Evolutionary conservation across 2,888 invertebrate genomes (phyloP), one percentile per base, ranked within the genome.

Genomic region (Leucophenga maculata): DNA sequence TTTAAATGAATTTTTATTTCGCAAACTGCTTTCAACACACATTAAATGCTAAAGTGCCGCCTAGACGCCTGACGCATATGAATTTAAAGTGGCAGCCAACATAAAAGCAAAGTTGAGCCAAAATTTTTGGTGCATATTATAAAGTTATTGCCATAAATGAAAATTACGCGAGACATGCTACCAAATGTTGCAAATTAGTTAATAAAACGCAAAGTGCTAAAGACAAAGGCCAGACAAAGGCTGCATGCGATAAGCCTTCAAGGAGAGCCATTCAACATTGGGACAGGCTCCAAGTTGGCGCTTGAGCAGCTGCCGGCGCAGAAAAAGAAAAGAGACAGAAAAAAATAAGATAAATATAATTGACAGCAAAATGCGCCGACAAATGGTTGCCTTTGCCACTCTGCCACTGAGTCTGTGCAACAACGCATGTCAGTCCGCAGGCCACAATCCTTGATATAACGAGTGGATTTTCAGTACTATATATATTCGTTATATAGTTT

Each of bases 281-380:
- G 6, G 44, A 14, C 60, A 39, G 44, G 18, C 60, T 44, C 9
- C 39, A 46, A 14, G 46, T 62, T n/a, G 46, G 62, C 62, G 16
- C 57, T 13, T 13, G 11, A 57, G 31, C 22, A n/a, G 26, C 20
- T 26, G 22, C 31, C n/a, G 22, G 57, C 31, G n/a, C 20, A 62
- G 4, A 64, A 64, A 64, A 26, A 26, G 4, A 26, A 26, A 26
- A 26, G 4, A 26, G 3, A 26, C 2, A 26, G 4, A 26, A 26
- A 26, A 26, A 26, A 26, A 26, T 26, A 22, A 46, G 62, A 48
- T 64, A 64, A 64, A 64, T 39, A 46, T 64, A 64, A 64, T 64
- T 64, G 62, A 64, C 62, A 64, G 62, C 62, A 22, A 4, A 22
- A 16, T 44, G 6, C 46, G 62, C 62, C 46, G 62, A 46, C 62